A percentile compares a stretch with the other conserved stretches of the same genome.
phyloP scores from a whole-genome alignment of 2,888 invertebrate genomes.

The Leptodirus hochenwartii region DNA sequence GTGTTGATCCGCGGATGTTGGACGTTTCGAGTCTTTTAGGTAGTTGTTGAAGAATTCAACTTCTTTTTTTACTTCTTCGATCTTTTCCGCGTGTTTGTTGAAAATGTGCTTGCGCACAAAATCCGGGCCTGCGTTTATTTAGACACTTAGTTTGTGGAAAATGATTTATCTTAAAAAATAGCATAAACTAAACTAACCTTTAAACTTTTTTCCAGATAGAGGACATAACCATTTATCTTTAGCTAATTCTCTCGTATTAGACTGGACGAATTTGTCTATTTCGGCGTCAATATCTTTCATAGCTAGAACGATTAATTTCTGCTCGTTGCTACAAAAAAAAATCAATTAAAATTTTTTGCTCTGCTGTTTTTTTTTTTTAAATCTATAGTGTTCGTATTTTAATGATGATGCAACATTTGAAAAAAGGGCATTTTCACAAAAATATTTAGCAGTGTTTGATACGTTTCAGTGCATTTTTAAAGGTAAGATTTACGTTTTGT shows the following conservation, averaged over 20 bases:
- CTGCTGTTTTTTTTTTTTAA: too few species aligned
- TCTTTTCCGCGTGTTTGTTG: constrained; percentile 92
- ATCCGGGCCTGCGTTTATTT: constrained; percentile 51
- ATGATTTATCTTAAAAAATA: constrained; percentile 4
- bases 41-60: constrained; percentile 98
- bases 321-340: constrained; percentile 20
- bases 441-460: too few species aligned
- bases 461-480: too few species aligned
- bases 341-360: too few species aligned
- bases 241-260: constrained; percentile 90
- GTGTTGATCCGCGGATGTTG: constrained; percentile 70
- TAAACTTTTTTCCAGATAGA: constrained; percentile 96
- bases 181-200: constrained; percentile 28
- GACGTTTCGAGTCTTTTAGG: constrained; percentile 80
- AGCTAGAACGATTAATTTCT: constrained; percentile 23
- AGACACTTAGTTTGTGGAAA: not conserved
- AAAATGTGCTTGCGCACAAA: constrained; percentile 97
- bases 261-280: constrained; percentile 87
- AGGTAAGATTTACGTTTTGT: too few species aligned
- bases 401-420: too few species aligned
- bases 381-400: too few species aligned
- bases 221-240: constrained; percentile 99
- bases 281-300: constrained; percentile 41
- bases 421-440: too few species aligned
- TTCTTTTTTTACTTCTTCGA: constrained; percentile 93